Evolutionary conservation across 1,140 invertebrate genomes (phyloP), one percentile per base, ranked within the genome.

Genomic region (Bombus cullumanus): DNA sequence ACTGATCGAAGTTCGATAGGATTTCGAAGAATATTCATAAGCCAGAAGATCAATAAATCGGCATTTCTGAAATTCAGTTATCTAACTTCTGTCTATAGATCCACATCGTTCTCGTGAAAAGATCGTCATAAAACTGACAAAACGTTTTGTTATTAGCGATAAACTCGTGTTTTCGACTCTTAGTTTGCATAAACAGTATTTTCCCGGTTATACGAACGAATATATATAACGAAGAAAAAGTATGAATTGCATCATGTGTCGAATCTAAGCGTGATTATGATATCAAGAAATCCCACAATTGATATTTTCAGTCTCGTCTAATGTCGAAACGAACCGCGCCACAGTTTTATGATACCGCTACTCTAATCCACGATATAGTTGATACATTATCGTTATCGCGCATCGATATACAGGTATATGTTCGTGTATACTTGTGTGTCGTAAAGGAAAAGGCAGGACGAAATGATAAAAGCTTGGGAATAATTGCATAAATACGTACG

Each of bases 321-420:
- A 77, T 1, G 12, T 4, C 22, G 25, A 12, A 25, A 28, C 28
- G 25, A 22, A 8, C n/a, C 13, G 28, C 34, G 25, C 5, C 62
- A 41, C 4, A 28, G 15, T 22, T 41, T 8, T 69, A 31, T 10
- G 64, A 78, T 78, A 83, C 2, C 18, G n/a, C 69, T 47, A 4
- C 37, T 12, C 37, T 78, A 83, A 84, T 62, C 75, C 39, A 62
- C 69, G 66, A 79, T 59, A 59, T 6, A 78, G n/a, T 31, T 2
- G 82, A 83, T 83, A 83, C 47, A 68, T 53, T 83, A 83, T 83
- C 81, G 39, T 15, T 25, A 25, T n/a, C 12, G 31, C 28, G 59
- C 6, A 53, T 53, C 47, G 47, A 53, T 22, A 22, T 53, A 53
- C 47, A 53, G 47, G 1, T 22, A 66, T 13, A 47, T 1, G 43